Conservation (phyloP, 2,113 vertebrate genomes). For the Pomatorhinus ruficollis region DNA sequence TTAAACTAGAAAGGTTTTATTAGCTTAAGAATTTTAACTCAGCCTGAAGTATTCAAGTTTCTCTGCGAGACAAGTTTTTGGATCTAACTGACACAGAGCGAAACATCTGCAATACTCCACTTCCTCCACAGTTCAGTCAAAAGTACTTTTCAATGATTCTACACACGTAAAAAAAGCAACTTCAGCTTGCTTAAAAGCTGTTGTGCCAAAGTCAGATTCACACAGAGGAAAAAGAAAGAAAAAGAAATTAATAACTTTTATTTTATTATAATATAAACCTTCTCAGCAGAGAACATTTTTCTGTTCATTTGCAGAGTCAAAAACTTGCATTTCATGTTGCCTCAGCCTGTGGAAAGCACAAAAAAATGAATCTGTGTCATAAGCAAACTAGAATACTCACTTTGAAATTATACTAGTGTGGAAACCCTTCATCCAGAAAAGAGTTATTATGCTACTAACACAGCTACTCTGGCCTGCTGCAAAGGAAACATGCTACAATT, state of each 20-base stretch:
- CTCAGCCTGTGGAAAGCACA: neutral
- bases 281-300: neutral
- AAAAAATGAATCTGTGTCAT: neutral
- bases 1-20: neutral
- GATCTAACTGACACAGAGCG: neutral
- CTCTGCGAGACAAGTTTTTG: neutral
- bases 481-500: neutral
- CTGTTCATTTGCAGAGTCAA: neutral
- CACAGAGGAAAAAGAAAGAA: neutral
- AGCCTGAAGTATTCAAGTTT: neutral
- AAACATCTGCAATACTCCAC: neutral
- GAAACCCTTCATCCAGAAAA: neutral
- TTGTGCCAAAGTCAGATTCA: neutral
- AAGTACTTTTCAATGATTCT: neutral
- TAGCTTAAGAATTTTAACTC: neutral
- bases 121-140: neutral
- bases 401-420: neutral
- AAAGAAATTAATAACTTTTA: rapidly evolving
- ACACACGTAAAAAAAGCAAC: neutral
- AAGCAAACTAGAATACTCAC: neutral
- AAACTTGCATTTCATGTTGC: neutral
- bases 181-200: neutral
- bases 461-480: neutral
- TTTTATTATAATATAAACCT: neutral
- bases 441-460: neutral